These are phyloP conservation scores for Capricornis sumatraensis DNA, from an alignment of 2,113 vertebrate genomes.

Conservation along the genomic window DNA sequence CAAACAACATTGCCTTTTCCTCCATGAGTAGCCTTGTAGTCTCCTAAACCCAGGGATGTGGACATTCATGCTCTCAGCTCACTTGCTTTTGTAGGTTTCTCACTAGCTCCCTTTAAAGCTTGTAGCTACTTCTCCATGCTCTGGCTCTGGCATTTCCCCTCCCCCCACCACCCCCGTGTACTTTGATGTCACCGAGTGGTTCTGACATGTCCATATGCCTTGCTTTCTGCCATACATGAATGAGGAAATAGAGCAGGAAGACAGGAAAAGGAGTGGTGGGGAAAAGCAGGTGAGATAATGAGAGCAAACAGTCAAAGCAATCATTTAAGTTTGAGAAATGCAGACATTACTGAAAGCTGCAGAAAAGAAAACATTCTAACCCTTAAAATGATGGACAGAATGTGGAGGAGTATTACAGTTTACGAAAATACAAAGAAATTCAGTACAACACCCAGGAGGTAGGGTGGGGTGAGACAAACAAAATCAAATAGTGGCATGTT, in stretches of 20 bases:
- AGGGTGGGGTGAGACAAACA: neutral
- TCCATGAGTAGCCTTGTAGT: neutral
- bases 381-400: neutral
- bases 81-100: neutral
- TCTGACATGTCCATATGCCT: neutral
- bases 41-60: neutral
- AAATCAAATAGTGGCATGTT: neutral
- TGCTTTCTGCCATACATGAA: neutral
- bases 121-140: neutral
- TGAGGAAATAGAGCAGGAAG: neutral
- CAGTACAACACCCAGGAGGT: neutral
- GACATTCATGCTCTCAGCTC: neutral
- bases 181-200: neutral
- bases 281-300: neutral
- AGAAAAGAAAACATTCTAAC: neutral
- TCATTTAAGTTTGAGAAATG: neutral
- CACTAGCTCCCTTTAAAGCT: neutral
- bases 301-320: neutral
- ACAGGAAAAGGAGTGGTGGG: neutral
- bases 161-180: neutral
- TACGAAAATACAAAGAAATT: conserved; percentile 24
- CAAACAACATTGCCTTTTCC: neutral
- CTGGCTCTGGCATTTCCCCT: neutral
- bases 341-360: neutral
- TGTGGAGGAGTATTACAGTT: neutral